phyloP scores from a whole-genome alignment of 2,113 vertebrate genomes.

The Archilochus colubris region DNA sequence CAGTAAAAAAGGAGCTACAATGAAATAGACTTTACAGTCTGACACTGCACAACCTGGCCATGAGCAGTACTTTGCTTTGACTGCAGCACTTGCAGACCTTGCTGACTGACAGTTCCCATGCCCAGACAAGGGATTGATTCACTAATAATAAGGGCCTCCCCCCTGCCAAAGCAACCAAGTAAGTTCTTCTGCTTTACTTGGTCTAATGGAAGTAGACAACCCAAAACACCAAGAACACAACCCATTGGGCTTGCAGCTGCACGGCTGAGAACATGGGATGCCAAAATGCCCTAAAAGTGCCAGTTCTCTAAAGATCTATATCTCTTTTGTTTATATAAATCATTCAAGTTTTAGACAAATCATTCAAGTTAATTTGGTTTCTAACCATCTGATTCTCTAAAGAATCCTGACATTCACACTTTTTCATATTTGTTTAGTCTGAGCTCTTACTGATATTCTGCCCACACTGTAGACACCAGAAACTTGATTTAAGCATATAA shows the following conservation, averaged over 20 bases:
- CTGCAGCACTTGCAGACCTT: not conserved
- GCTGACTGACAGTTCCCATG: rapidly evolving
- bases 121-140: not conserved
- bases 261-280: not conserved
- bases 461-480: not conserved
- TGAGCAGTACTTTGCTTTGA: not conserved
- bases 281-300: not conserved
- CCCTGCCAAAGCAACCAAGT: not conserved
- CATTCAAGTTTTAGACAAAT: not conserved
- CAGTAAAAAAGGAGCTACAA: not conserved
- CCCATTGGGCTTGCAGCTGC: not conserved
- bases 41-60: not conserved
- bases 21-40: not conserved
- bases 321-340: not conserved
- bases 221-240: not conserved
- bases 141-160: not conserved
- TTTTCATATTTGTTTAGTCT: not conserved
- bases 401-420: not conserved
- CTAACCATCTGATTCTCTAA: not conserved
- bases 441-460: not conserved
- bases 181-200: not conserved
- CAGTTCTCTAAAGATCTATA: not conserved
- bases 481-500: not conserved
- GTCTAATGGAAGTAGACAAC: not conserved
- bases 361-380: not conserved